A percentile compares a stretch with the other conserved stretches of the same genome.
Conservation (phyloP, 30 jellyfish, hydroid and myxozoan species). For the Aurelia aurita complex sp. Pacific region DNA sequence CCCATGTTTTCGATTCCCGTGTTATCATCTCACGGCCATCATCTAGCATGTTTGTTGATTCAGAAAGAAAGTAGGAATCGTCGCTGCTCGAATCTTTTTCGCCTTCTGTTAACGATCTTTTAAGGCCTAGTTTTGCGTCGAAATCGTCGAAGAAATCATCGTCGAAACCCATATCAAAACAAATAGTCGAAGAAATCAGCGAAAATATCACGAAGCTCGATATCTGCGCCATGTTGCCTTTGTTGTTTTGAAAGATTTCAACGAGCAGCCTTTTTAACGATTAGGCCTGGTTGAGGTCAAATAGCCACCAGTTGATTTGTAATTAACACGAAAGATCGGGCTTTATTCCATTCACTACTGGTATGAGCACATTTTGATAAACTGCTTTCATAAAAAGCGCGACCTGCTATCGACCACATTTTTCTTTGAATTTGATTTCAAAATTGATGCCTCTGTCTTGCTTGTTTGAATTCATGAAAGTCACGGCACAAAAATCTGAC, state of each 20-base stretch:
- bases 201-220: not conserved
- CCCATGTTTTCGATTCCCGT: constrained; percentile 42
- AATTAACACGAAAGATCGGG: not conserved
- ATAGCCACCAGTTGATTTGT: constrained; percentile 44
- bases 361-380: not conserved
- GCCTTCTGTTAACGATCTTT: not conserved
- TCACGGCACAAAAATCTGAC: no score
- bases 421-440: no score
- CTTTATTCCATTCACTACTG: not conserved
- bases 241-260: constrained; percentile 23
- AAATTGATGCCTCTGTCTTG: no score
- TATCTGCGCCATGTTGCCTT: constrained; percentile 45
- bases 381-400: not conserved
- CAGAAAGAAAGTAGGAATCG: constrained; percentile 33
- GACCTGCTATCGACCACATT: no score
- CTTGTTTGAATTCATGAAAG: no score
- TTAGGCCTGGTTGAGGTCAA: constrained; percentile 30
- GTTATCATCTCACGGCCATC: constrained; percentile 52
- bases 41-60: constrained; percentile 32
- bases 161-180: constrained; percentile 20
- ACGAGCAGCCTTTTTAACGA: not conserved
- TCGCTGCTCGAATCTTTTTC: constrained; percentile 7
- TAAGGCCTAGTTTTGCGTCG: constrained; percentile 3
- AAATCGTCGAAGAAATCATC: constrained; percentile 37
- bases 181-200: not conserved